A percentile compares a stretch with the other conserved stretches of the same genome.
Evolutionary conservation across 1,140 invertebrate species (phyloP).

Genomic region (Himalopsyche phryganea): DNA sequence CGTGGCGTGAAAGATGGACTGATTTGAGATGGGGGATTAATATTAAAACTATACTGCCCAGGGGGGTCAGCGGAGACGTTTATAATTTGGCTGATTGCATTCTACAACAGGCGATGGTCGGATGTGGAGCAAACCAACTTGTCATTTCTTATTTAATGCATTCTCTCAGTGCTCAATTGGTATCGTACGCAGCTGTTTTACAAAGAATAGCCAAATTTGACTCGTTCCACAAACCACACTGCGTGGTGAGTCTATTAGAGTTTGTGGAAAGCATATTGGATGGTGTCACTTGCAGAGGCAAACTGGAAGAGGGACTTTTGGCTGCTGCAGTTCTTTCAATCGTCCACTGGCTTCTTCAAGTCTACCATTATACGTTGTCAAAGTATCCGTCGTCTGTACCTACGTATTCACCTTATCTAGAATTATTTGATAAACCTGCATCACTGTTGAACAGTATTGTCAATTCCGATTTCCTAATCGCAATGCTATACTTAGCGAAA

Average conservation of each 20-base stretch:
- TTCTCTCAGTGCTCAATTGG: constrained; percentile 82
- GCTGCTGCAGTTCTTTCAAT: constrained; percentile 72
- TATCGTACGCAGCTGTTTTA: constrained; percentile 85
- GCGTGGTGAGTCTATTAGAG: constrained; percentile 80
- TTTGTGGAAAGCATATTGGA: constrained; percentile 79
- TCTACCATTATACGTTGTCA: constrained; percentile 62
- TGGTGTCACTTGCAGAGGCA: constrained; percentile 64
- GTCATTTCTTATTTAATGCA: constrained; percentile 90
- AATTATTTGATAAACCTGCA: constrained; percentile 68
- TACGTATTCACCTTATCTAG: constrained; percentile 53
- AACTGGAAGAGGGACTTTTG: constrained; percentile 76
- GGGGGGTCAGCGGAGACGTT: constrained; percentile 85
- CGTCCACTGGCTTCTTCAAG: constrained; percentile 79
- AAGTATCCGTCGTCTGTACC: constrained; percentile 43
- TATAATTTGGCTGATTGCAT: constrained; percentile 91
- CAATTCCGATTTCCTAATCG: constrained; percentile 70
- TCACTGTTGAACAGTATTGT: constrained; percentile 67
- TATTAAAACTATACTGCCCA: constrained; percentile 82
- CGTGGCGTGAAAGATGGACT: constrained; percentile 92
- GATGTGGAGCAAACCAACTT: constrained; percentile 84
- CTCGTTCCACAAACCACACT: constrained; percentile 83
- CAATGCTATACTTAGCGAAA: constrained; percentile 79
- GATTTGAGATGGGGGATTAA: constrained; percentile 95
- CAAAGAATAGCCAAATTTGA: constrained; percentile 87
- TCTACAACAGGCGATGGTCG: constrained; percentile 87